Evolutionary conservation across 2,888 invertebrate species (phyloP), one percentile per base, ranked within the genome.

Genomic region (Sarcophaga rosellei): DNA sequence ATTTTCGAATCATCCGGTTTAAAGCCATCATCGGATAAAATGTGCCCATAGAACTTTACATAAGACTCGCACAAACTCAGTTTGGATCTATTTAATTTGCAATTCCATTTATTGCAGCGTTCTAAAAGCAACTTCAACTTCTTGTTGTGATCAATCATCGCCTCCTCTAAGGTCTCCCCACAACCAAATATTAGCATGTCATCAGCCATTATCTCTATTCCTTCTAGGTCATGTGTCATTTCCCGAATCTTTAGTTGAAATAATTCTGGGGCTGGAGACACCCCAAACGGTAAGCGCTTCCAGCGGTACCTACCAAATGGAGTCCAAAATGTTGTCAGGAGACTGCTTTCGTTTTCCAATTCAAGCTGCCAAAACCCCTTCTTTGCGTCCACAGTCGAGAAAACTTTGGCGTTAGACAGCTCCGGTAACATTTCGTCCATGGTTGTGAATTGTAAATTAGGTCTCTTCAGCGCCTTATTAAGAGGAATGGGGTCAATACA

Each of bases 281-380:
- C n/a, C n/a, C n/a, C n/a, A n/a, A n/a, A n/a, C n/a, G n/a, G n/a
- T n/a, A n/a, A n/a, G n/a, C n/a, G n/a, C n/a, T n/a, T n/a, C n/a
- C n/a, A n/a, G n/a, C n/a, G n/a, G n/a, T n/a, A n/a, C n/a, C n/a
- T n/a, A n/a, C n/a, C n/a, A n/a, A n/a, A n/a, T n/a, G n/a, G n/a
- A n/a, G n/a, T n/a, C n/a, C n/a, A n/a, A n/a, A n/a, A n/a, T n/a
- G n/a, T n/a, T n/a, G n/a, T n/a, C n/a, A n/a, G n/a, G n/a, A n/a
- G n/a, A n/a, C n/a, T n/a, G n/a, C n/a, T n/a, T n/a, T n/a, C n/a
- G n/a, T n/a, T n/a, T n/a, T n/a, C n/a, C n/a, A n/a, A n/a, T n/a
- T n/a, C 47, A 47, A n/a, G 75, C 65, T 73, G 77, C 68, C 73
- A 78, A 15, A 78, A 83, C 3, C 77, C 68, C 6, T 68, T 66